Percentiles rank a stretch among this genome's conserved stretches.
These are phyloP conservation scores for Ptychodera flava DNA, from an alignment of 35 echinoderm and acorn worm species.

Conservation along the genomic window DNA sequence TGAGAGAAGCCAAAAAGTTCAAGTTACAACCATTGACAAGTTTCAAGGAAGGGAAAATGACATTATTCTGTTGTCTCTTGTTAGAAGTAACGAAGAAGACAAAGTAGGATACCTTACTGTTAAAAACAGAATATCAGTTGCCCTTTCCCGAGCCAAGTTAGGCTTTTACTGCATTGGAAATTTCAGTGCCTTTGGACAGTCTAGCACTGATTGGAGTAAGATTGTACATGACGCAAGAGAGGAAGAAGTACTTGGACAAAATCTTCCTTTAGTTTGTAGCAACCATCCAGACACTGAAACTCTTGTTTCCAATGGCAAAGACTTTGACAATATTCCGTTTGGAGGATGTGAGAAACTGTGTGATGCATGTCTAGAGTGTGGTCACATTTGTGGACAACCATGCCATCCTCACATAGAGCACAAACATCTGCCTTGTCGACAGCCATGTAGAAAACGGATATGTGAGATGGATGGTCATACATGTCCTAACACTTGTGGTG, in stretches of 20 bases:
- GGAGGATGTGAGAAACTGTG: conserved; percentile 44
- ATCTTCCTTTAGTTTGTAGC: conserved; percentile 28
- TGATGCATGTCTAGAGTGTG: conserved; percentile 38
- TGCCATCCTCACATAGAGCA: conserved; percentile 41
- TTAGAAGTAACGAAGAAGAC: conserved; percentile 23
- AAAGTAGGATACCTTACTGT: conserved; percentile 27
- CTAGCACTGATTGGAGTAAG: conserved; percentile 6
- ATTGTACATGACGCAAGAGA: not conserved
- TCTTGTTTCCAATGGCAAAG: conserved; percentile 4
- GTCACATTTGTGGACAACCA: conserved; percentile 46
- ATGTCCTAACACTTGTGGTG: conserved; percentile 33
- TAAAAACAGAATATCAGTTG: conserved; percentile 28
- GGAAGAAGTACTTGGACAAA: conserved; percentile 4
- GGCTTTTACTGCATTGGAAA: conserved; percentile 45
- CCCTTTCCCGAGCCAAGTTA: conserved; percentile 36
- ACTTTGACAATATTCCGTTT: conserved; percentile 37
- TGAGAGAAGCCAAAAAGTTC: conserved; percentile 17
- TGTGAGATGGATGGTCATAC: conserved; percentile 45
- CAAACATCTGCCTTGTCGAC: conserved; percentile 27
- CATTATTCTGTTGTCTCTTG: conserved; percentile 56
- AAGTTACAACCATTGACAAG: conserved; percentile 29
- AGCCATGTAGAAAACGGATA: conserved; percentile 39
- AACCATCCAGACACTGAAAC: conserved; percentile 25
- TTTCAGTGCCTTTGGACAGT: conserved; percentile 9
- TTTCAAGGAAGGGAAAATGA: conserved; percentile 75